Percentiles rank a stretch among this genome's conserved stretches.
phyloP scores from a whole-genome alignment of 2,113 vertebrate species.

The Dinomys branickii region DNA sequence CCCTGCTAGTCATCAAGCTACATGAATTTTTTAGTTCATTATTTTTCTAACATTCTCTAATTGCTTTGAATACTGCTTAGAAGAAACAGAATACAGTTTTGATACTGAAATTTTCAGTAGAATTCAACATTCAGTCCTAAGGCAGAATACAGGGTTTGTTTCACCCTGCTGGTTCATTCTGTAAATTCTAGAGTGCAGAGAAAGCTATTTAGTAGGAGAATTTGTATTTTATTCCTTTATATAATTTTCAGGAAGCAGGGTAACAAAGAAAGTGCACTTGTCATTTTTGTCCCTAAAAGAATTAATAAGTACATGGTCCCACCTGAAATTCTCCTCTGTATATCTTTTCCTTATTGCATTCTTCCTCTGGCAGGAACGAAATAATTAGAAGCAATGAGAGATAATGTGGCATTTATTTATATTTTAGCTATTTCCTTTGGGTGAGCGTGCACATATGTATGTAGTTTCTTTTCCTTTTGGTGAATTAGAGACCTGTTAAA shows the following conservation, averaged over 20 bases:
- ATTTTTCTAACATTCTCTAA: neutral
- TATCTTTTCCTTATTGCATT: neutral
- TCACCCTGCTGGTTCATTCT: neutral
- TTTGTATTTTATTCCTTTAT: neutral
- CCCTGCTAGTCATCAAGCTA: neutral
- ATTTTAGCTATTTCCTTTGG: neutral
- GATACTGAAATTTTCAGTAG: neutral
- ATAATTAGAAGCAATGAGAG: slow-evolving; percentile 6
- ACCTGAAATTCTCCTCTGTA: neutral
- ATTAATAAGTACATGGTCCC: neutral
- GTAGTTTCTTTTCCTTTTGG: neutral
- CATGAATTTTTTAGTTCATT: neutral
- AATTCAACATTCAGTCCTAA: neutral
- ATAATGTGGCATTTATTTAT: neutral
- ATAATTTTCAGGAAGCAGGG: neutral
- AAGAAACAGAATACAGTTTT: neutral
- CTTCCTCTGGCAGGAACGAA: slow-evolving; percentile 16
- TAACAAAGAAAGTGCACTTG: neutral
- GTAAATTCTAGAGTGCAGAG: neutral
- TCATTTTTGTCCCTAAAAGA: slow-evolving; percentile 11
- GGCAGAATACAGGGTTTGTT: neutral
- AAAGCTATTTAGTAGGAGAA: neutral
- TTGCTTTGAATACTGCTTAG: neutral
- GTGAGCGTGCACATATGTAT: accelerated
- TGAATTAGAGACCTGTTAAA: neutral